Percentiles rank a stretch among this genome's conserved stretches.
phyloP scores from a whole-genome alignment of 37 sponge, comb jelly and placozoan genomes.

The Spongilla lacustris region DNA sequence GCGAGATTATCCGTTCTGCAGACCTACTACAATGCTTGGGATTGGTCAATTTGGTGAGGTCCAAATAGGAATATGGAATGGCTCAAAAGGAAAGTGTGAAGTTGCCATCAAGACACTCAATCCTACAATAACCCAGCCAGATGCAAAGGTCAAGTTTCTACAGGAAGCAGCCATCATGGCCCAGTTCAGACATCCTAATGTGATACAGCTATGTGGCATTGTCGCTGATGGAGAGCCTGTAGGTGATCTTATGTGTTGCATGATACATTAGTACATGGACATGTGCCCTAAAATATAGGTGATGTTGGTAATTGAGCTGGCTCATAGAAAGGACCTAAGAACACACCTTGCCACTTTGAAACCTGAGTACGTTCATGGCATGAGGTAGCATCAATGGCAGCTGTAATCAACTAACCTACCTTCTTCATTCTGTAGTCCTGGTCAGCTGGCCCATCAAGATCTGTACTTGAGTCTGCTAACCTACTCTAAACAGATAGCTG shows the following conservation, averaged over 20 bases:
- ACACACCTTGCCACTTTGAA: neutral
- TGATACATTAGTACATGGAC: neutral
- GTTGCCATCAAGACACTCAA: slow-evolving; percentile 46
- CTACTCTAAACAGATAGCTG: neutral
- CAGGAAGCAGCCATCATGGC: slow-evolving; percentile 60
- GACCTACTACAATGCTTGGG: slow-evolving; percentile 3
- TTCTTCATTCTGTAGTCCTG: neutral
- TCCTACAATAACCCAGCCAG: neutral
- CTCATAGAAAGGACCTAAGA: slow-evolving; percentile 18
- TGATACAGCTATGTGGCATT: slow-evolving; percentile 39
- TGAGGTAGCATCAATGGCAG: neutral
- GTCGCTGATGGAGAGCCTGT: slow-evolving; percentile 48
- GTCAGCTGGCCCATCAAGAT: neutral
- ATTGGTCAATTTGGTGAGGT: slow-evolving; percentile 57
- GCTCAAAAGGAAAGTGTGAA: neutral
- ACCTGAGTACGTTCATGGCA: neutral
- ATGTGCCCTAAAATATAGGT: neutral
- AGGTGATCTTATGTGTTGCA: neutral
- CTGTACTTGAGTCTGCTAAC: neutral
- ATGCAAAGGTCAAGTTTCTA: slow-evolving; percentile 47
- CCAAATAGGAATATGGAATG: slow-evolving; percentile 33
- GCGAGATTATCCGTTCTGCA: no score
- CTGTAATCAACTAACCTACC: neutral
- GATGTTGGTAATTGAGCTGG: slow-evolving; percentile 39
- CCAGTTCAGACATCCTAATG: slow-evolving; percentile 55